These are phyloP conservation scores for Philypnodon macrostomus DNA, from an alignment of 2,797 vertebrate species.

Conservation along the genomic window DNA sequence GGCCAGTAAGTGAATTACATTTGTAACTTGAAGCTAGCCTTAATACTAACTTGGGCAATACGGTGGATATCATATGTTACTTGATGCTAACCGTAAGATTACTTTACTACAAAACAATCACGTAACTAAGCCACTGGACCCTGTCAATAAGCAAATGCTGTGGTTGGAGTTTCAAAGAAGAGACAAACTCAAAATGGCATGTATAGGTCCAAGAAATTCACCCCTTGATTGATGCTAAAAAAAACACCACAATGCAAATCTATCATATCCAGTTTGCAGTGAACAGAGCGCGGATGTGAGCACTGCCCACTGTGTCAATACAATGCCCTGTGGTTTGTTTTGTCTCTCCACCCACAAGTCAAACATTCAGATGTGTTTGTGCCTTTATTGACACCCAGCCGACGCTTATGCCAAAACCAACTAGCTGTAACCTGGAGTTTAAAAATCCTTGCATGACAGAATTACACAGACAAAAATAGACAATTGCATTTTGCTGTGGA, in stretches of 20 bases:
- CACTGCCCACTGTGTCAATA: constrained; percentile 53
- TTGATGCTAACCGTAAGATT: too few species aligned
- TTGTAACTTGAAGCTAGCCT: too few species aligned
- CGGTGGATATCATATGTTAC: too few species aligned
- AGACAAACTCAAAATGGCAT: too few species aligned
- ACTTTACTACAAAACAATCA: too few species aligned
- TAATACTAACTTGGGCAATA: too few species aligned
- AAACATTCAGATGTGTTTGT: constrained; percentile 61
- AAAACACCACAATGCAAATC: constrained; percentile 26
- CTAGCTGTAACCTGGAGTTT: constrained; percentile 41
- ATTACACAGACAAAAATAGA: constrained; percentile 8
- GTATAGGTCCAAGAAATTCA: constrained; percentile 20
- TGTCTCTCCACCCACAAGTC: constrained; percentile 55
- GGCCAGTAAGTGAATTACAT: too few species aligned
- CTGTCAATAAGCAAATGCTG: too few species aligned
- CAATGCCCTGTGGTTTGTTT: constrained; percentile 58
- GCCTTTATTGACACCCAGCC: constrained; percentile 45
- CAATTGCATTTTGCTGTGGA: neutral
- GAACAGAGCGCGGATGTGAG: constrained; percentile 12
- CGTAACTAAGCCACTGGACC: too few species aligned
- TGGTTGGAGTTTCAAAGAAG: too few species aligned
- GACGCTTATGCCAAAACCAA: constrained; percentile 59
- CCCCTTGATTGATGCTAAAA: constrained; percentile 11
- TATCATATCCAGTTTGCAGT: constrained; percentile 23
- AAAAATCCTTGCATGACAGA: constrained; percentile 28